Conservation (phyloP, 2,113 vertebrate species). For the Salvelinus sp. region DNA sequence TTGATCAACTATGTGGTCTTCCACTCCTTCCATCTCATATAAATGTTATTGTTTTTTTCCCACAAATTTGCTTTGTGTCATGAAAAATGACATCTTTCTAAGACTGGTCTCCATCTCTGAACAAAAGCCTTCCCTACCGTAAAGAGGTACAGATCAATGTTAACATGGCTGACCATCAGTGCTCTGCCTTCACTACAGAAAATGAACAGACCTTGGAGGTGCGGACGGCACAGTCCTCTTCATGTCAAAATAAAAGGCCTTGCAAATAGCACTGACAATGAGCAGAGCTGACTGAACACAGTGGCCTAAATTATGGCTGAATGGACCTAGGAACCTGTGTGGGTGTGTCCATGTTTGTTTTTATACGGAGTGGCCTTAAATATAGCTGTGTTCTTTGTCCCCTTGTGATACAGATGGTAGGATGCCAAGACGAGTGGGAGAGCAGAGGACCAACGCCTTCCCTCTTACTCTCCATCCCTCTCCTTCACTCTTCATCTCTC, state of each 20-base stretch:
- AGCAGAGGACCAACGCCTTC: not conserved
- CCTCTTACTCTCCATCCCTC: constrained; percentile 16
- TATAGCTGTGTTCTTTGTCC: not conserved
- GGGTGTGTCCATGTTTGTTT: not conserved
- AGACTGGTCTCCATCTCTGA: not conserved
- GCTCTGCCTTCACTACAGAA: constrained; percentile 36
- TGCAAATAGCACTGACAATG: constrained; percentile 57
- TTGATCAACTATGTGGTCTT: too few species aligned
- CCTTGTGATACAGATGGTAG: not conserved
- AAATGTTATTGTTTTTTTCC: too few species aligned
- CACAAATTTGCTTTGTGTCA: not conserved
- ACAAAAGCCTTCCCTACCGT: not conserved
- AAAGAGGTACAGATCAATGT: constrained; percentile 16
- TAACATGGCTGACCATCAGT: constrained; percentile 12
- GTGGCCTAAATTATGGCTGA: constrained; percentile 27
- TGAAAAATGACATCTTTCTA: constrained; percentile 2
- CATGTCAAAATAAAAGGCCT: constrained; percentile 49
- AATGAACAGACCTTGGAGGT: constrained; percentile 57
- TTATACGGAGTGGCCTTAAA: not conserved
- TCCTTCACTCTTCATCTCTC: constrained; percentile 13
- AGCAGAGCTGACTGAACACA: constrained; percentile 43
- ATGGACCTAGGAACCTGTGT: not conserved
- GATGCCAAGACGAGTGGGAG: not conserved
- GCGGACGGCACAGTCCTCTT: constrained; percentile 37
- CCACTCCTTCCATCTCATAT: too few species aligned